phyloP scores from a whole-genome alignment of 1,140 invertebrate genomes.

The Nephotettix cincticeps region DNA sequence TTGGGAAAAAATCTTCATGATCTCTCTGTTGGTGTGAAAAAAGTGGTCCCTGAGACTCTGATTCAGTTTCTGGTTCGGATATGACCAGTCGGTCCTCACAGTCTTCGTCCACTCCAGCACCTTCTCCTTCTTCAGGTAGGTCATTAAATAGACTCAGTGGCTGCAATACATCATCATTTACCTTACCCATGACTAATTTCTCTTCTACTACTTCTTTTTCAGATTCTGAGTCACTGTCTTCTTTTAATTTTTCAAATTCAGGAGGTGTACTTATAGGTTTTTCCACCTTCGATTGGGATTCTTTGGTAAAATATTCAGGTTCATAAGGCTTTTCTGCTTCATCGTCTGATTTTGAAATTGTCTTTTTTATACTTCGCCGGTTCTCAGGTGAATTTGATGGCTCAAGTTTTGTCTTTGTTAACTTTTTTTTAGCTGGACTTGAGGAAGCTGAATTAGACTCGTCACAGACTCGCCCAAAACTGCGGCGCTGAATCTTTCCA shows the following conservation, averaged over 20 bases:
- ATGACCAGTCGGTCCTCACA: slow-evolving; percentile 54
- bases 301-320: slow-evolving; percentile 9
- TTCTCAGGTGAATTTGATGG: slow-evolving; percentile 35
- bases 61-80: slow-evolving; percentile 57
- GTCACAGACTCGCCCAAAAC: slow-evolving; percentile 24
- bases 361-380: slow-evolving; percentile 38
- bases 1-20: slow-evolving; percentile 24
- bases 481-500: slow-evolving; percentile 26
- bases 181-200: neutral
- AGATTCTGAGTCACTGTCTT: neutral
- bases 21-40: slow-evolving; percentile 21
- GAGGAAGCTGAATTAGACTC: slow-evolving; percentile 32
- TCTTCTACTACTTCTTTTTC: neutral
- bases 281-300: neutral
- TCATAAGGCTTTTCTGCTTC: slow-evolving; percentile 23
- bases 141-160: slow-evolving; percentile 26
- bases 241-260: neutral
- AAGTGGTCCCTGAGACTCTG: slow-evolving; percentile 40
- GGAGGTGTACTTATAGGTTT: too few relatives aligned
- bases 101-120: slow-evolving; percentile 46
- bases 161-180: slow-evolving; percentile 13
- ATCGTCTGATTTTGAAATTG: slow-evolving; percentile 27
- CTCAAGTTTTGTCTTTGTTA: slow-evolving; percentile 35
- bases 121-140: neutral
- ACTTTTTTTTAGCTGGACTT: slow-evolving; percentile 39